Percentiles rank a stretch among this genome's conserved stretches.
These are phyloP conservation scores for Plecturocebus donacophilus DNA, from an alignment of 2,113 vertebrate genomes.

Conservation along the genomic window DNA sequence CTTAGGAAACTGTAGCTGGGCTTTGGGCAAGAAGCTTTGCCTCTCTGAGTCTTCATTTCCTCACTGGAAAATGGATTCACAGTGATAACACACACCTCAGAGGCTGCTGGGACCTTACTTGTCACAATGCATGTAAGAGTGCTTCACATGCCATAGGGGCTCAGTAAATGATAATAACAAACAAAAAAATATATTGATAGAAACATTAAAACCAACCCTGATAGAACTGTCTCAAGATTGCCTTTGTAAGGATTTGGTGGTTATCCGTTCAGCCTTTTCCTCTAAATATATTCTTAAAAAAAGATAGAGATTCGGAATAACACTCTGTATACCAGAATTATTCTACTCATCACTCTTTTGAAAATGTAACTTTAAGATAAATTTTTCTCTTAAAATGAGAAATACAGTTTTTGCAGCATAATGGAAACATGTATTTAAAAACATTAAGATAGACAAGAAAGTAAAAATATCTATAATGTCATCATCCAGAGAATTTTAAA, in stretches of 20 bases:
- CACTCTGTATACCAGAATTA: background rate
- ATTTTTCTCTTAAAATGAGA: background rate
- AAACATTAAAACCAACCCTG: background rate
- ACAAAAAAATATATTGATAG: background rate
- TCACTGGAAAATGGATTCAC: background rate
- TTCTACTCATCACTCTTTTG: background rate
- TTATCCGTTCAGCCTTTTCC: background rate
- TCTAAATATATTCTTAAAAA: background rate
- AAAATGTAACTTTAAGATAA: background rate
- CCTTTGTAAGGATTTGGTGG: background rate
- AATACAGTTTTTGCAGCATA: background rate
- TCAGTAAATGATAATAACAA: background rate
- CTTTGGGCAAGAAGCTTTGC: background rate
- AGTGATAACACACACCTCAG: background rate
- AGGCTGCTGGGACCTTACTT: background rate
- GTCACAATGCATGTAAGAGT: background rate
- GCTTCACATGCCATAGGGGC: background rate
- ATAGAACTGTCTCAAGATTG: background rate
- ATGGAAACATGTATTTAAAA: background rate
- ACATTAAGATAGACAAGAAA: background rate
- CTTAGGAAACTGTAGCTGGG: background rate
- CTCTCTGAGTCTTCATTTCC: background rate
- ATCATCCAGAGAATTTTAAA: background rate
- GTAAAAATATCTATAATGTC: background rate
- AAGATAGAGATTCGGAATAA: background rate